Evolutionary conservation across 2,797 vertebrate genomes (phyloP).

Genomic region (Chromis chromis): DNA sequence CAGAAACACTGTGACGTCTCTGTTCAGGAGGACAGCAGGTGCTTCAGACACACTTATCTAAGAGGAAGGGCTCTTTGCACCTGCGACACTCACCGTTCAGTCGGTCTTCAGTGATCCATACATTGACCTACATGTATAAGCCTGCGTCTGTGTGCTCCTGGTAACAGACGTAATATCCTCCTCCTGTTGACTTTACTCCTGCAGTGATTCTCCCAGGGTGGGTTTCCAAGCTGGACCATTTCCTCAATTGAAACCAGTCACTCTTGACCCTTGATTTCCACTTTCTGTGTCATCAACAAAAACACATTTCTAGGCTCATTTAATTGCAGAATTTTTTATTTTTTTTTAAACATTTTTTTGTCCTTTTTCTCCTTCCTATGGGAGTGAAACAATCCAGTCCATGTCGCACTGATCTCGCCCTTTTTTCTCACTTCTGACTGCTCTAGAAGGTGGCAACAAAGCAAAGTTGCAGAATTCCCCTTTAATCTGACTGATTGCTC

Average conservation of each 20-base stretch:
- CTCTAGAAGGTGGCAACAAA: too few relatives aligned
- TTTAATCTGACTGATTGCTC: neutral
- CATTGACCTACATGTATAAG: constrained; percentile 40
- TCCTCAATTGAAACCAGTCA: constrained; percentile 10
- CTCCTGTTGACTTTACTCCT: constrained; percentile 19
- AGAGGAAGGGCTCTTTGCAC: constrained; percentile 35
- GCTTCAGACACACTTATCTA: constrained; percentile 35
- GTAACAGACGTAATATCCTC: constrained; percentile 33
- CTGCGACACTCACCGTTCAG: constrained; percentile 28
- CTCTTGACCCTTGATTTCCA: constrained; percentile 1
- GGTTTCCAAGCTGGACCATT: constrained; percentile 8
- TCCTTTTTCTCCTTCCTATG: neutral
- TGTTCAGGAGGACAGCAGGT: constrained; percentile 39
- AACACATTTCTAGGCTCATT: constrained; percentile 15
- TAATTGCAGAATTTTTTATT: neutral
- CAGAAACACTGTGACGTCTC: neutral
- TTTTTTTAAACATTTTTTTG: constrained; percentile 2
- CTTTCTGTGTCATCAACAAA: neutral
- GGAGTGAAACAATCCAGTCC: neutral
- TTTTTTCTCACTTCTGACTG: neutral
- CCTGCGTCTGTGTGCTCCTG: constrained; percentile 23
- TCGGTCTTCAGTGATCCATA: constrained; percentile 41
- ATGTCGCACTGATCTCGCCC: neutral
- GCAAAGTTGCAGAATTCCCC: neutral
- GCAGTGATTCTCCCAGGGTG: constrained; percentile 4